phyloP scores from a whole-genome alignment of 2,888 invertebrate species.

The Drepanosiphum platanoidis region DNA sequence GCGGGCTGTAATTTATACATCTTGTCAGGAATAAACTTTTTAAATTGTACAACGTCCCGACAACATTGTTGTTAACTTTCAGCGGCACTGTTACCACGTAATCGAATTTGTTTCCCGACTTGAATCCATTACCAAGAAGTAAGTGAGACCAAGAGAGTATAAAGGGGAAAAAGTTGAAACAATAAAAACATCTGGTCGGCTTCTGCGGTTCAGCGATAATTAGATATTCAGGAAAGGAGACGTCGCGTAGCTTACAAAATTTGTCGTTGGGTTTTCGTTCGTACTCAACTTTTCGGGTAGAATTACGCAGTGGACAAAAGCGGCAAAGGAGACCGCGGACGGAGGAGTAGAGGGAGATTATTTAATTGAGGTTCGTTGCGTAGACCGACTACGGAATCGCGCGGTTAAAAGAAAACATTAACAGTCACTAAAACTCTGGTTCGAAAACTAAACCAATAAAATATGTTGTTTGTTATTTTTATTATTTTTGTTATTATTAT shows the following conservation, averaged over 20 bases:
- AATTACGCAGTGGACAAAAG: slow-evolving; percentile 52
- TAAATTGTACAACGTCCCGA: slow-evolving; percentile 40
- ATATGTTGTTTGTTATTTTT: slow-evolving; percentile 13
- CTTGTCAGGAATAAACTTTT: slow-evolving; percentile 41
- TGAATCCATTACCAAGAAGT: slow-evolving; percentile 50
- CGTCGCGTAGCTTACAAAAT: slow-evolving; percentile 48
- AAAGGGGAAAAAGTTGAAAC: slow-evolving; percentile 56
- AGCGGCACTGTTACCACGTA: slow-evolving; percentile 38
- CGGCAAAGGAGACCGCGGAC: background rate
- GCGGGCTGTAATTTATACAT: slow-evolving; percentile 24
- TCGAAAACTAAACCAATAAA: slow-evolving; percentile 16
- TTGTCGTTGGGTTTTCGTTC: slow-evolving; percentile 30
- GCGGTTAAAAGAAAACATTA: slow-evolving; percentile 22
- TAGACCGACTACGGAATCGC: background rate
- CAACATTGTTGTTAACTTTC: slow-evolving; percentile 45
- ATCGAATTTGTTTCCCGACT: slow-evolving; percentile 58
- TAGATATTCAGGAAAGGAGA: slow-evolving; percentile 47
- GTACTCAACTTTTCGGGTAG: slow-evolving; percentile 55
- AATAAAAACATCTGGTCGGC: slow-evolving; percentile 55
- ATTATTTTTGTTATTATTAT: background rate
- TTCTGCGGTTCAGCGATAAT: slow-evolving; percentile 50
- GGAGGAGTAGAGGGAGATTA: background rate
- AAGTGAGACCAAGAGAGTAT: slow-evolving; percentile 23
- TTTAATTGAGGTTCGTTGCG: slow-evolving; percentile 34
- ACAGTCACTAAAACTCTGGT: background rate